Percentiles rank a stretch among this genome's conserved stretches.
Evolutionary conservation across 2,888 invertebrate species (phyloP).

Genomic region (Meganola albula): DNA sequence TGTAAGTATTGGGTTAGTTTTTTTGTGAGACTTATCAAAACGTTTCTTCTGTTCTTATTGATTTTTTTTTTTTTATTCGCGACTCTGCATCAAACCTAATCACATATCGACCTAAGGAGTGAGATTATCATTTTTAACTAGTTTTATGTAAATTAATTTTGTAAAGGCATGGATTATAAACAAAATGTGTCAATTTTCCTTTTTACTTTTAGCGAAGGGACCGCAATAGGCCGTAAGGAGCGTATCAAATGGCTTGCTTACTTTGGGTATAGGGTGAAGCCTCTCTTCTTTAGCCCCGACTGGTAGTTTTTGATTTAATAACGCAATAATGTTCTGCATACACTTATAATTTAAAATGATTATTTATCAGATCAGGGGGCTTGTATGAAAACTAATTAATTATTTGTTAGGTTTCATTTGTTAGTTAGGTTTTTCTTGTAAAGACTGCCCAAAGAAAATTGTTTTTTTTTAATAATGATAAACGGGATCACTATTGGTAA

Average conservation of each 20-base stretch:
- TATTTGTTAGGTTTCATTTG: too few relatives aligned
- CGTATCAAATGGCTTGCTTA: too few relatives aligned
- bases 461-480: too few relatives aligned
- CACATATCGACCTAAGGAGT: background rate
- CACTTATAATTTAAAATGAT: too few relatives aligned
- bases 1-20: background rate
- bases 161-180: background rate
- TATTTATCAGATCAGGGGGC: too few relatives aligned
- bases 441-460: too few relatives aligned
- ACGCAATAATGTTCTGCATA: too few relatives aligned
- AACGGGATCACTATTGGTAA: too few relatives aligned
- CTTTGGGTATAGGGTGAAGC: background rate
- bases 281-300: background rate
- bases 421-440: too few relatives aligned
- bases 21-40: background rate
- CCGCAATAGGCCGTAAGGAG: background rate
- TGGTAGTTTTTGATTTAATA: background rate
- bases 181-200: background rate
- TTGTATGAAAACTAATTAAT: too few relatives aligned
- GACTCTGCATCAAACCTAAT: background rate
- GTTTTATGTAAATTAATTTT: constrained; percentile 5
- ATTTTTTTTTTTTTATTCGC: background rate
- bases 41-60: background rate
- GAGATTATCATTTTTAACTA: constrained; percentile 2
- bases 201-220: constrained; percentile 1